These are phyloP conservation scores for Gyrodactylus salaris DNA, from an alignment of 1,140 invertebrate genomes.

Conservation along the genomic window DNA sequence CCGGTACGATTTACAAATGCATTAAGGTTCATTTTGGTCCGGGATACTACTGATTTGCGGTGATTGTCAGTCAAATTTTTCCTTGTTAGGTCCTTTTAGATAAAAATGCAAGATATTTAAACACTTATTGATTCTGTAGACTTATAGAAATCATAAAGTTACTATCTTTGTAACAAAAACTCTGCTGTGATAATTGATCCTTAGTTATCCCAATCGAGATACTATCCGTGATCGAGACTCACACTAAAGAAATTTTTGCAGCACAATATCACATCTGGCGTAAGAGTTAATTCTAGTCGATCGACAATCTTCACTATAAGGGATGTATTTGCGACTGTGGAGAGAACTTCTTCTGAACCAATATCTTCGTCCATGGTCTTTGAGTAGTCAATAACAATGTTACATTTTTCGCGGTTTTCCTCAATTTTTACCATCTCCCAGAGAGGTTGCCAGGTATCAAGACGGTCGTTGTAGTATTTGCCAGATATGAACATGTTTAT, in stretches of 20 bases:
- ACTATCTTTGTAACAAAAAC: too few relatives aligned
- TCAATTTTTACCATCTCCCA: background rate
- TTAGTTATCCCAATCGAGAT: too few relatives aligned
- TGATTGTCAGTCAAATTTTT: too few relatives aligned
- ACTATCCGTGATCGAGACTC: too few relatives aligned
- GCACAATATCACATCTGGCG: background rate
- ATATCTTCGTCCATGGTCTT: background rate
- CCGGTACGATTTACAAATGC: too few relatives aligned
- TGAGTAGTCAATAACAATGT: background rate
- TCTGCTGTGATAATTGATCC: too few relatives aligned
- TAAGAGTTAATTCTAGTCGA: background rate
- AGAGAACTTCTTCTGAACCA: background rate
- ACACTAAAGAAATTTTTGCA: background rate
- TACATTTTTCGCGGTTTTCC: background rate
- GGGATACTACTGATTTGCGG: too few relatives aligned
- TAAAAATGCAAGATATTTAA: too few relatives aligned
- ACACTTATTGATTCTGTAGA: too few relatives aligned
- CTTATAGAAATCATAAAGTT: too few relatives aligned
- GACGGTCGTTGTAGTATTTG: background rate
- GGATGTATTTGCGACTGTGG: background rate
- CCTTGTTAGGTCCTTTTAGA: too few relatives aligned
- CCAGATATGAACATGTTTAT: background rate
- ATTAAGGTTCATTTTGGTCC: too few relatives aligned
- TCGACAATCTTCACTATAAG: background rate
- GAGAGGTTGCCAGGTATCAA: background rate